Evolutionary conservation across 2,113 vertebrate genomes (phyloP).

Genomic region (Ranitomeya imitator): DNA sequence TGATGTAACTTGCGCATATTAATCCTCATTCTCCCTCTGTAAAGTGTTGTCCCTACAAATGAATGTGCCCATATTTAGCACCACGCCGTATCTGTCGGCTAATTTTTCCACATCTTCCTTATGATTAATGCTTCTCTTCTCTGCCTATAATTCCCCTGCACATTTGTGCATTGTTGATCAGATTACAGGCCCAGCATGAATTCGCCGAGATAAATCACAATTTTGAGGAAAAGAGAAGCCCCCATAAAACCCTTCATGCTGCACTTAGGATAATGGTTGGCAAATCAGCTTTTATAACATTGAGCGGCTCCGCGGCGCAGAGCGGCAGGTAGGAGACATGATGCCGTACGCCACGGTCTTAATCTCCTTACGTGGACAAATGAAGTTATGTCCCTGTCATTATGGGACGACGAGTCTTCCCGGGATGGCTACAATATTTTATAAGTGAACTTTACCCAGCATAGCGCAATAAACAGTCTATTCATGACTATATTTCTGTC

Average conservation of each 20-base stretch:
- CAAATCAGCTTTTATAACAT: constrained; percentile 37
- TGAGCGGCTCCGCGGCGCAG: constrained; percentile 5
- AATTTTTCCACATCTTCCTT: background rate
- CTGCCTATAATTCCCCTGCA: background rate
- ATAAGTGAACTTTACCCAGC: constrained; percentile 2
- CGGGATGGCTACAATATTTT: constrained; percentile 2
- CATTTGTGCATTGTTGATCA: constrained; percentile 14
- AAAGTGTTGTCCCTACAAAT: too few relatives aligned
- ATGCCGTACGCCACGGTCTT: background rate
- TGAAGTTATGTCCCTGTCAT: constrained; percentile 38
- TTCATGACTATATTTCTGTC: constrained; percentile 8
- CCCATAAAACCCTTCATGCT: constrained; percentile 23
- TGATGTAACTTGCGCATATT: too few relatives aligned
- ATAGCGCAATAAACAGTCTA: constrained; percentile 13
- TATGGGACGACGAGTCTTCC: background rate
- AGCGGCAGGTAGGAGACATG: constrained; percentile 9
- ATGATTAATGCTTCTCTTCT: background rate
- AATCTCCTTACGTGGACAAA: constrained; percentile 17
- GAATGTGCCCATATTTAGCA: background rate
- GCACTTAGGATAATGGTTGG: constrained; percentile 35
- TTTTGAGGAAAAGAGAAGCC: background rate
- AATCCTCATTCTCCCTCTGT: too few relatives aligned
- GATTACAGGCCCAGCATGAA: background rate
- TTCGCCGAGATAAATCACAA: constrained; percentile 30
- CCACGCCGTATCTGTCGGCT: background rate